Conservation (phyloP, 2,888 invertebrate genomes). For the Nomada ferruginata region DNA sequence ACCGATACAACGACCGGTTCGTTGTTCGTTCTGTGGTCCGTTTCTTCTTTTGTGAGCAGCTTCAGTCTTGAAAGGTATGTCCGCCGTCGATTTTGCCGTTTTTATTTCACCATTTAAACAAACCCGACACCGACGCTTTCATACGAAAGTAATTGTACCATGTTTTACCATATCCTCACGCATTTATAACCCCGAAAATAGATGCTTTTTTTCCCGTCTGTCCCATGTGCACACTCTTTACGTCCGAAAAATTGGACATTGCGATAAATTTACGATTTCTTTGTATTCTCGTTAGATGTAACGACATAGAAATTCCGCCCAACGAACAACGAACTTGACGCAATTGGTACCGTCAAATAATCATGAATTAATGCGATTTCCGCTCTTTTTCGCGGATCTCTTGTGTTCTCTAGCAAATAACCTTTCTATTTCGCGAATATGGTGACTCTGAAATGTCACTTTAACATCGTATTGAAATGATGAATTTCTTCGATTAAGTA, state of each 20-base stretch:
- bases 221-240: constrained; percentile 72
- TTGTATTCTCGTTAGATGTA: neutral
- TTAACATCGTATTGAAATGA: constrained; percentile 27
- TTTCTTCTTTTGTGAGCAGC: constrained; percentile 66
- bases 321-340: neutral
- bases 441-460: constrained; percentile 71
- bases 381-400: constrained; percentile 30
- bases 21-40: constrained; percentile 72
- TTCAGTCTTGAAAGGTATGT: constrained; percentile 70
- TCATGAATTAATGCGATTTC: constrained; percentile 32
- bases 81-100: constrained; percentile 15
- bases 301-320: neutral
- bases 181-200: constrained; percentile 47
- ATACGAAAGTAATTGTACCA: neutral
- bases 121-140: constrained; percentile 4
- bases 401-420: constrained; percentile 35
- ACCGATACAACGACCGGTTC: constrained; percentile 71
- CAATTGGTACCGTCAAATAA: neutral
- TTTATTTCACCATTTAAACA: neutral
- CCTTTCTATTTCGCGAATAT: constrained; percentile 57
- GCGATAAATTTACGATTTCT: constrained; percentile 6
- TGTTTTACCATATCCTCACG: constrained; percentile 26
- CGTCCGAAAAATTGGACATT: constrained; percentile 18
- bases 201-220: constrained; percentile 29
- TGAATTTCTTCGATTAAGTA: neutral